Conservation (phyloP, 2,797 vertebrate species). For the Furcifer pardalis region DNA sequence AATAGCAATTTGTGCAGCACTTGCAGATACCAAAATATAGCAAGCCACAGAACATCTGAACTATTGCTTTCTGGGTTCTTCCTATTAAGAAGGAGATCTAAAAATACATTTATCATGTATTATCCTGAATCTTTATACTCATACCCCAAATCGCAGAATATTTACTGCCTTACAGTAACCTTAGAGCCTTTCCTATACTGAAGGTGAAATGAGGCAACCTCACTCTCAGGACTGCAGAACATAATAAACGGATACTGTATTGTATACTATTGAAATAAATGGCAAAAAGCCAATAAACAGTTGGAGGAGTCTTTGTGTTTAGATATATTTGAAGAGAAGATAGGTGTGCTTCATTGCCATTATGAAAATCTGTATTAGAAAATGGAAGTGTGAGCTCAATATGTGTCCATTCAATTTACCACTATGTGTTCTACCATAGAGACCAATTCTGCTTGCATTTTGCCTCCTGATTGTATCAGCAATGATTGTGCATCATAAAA, state of each 20-base stretch:
- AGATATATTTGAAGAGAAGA: neutral
- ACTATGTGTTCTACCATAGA: neutral
- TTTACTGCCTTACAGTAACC: neutral
- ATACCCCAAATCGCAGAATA: fast-evolving
- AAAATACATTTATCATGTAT: neutral
- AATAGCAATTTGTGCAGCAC: neutral
- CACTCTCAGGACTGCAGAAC: neutral
- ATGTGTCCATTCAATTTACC: neutral
- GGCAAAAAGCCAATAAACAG: neutral
- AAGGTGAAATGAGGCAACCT: neutral
- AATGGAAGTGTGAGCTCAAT: neutral
- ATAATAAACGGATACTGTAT: neutral
- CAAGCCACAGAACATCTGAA: neutral
- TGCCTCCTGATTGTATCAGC: neutral
- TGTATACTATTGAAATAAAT: neutral
- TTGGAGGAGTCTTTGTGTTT: neutral
- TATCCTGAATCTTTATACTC: neutral
- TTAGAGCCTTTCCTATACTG: neutral
- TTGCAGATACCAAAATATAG: neutral
- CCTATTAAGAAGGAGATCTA: neutral
- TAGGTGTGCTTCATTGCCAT: neutral
- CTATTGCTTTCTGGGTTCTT: neutral
- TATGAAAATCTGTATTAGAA: neutral
- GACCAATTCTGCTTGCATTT: neutral
- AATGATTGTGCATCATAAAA: neutral